A percentile compares a stretch with the other conserved stretches of the same genome.
Evolutionary conservation across 2,888 invertebrate genomes (phyloP).

Genomic region (Lobophora halterata): DNA sequence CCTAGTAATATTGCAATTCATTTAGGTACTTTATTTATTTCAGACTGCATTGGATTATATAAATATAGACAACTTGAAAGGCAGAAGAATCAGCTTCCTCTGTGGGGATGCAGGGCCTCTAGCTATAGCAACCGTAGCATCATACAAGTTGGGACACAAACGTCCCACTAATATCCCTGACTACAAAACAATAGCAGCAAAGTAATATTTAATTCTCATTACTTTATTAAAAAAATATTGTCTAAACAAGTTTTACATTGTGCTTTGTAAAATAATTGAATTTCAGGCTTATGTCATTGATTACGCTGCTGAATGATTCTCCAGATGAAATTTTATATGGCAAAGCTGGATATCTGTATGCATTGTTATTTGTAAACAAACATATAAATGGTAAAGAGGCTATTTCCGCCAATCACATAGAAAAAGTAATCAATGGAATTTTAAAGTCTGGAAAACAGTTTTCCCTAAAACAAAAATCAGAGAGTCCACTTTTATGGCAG

Average conservation of each 20-base stretch:
- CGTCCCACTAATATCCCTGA: constrained; percentile 64
- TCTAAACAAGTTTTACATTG: constrained; percentile 9
- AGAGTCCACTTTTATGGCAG: constrained; percentile 88
- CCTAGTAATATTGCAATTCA: too few relatives aligned
- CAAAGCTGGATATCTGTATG: constrained; percentile 89
- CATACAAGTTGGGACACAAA: constrained; percentile 76
- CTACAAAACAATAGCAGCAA: constrained; percentile 68
- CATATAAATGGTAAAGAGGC: constrained; percentile 79
- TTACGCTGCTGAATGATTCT: constrained; percentile 76
- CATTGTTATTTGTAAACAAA: constrained; percentile 87
- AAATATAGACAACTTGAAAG: constrained; percentile 53
- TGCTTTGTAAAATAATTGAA: constrained; percentile 7
- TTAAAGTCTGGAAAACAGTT: constrained; percentile 83
- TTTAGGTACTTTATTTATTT: constrained; percentile 22
- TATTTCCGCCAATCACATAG: constrained; percentile 80
- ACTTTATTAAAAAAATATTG: background rate
- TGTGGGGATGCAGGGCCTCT: constrained; percentile 90
- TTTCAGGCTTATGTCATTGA: constrained; percentile 80
- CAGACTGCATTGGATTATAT: constrained; percentile 57
- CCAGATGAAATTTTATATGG: constrained; percentile 94
- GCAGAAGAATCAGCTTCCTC: constrained; percentile 83
- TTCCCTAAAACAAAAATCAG: constrained; percentile 73
- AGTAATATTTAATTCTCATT: constrained; percentile 56
- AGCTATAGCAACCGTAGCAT: constrained; percentile 86
- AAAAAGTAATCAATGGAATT: constrained; percentile 82